Conservation (phyloP, 2,113 vertebrate species). For the Synchiropus splendidus region DNA sequence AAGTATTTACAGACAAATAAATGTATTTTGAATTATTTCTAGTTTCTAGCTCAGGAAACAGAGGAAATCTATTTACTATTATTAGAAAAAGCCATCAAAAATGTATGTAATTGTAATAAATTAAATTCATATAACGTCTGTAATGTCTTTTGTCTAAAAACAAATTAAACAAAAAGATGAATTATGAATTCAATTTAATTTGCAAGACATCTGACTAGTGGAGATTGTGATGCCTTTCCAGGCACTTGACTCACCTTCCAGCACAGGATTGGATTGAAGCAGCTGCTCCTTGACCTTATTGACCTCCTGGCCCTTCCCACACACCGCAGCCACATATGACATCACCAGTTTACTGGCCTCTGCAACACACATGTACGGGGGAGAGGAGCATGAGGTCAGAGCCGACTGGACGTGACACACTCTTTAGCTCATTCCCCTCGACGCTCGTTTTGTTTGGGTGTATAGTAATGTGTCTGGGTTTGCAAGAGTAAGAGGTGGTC, state of each 20-base stretch:
- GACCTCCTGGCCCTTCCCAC: conserved; percentile 95
- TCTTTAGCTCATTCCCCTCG: conserved; percentile 48
- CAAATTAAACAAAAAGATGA: too few relatives aligned
- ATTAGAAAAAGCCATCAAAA: too few relatives aligned
- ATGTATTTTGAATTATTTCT: too few relatives aligned
- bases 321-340: conserved; percentile 97
- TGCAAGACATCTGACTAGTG: too few relatives aligned
- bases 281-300: conserved; percentile 99
- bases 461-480: conserved; percentile 7
- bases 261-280: conserved; percentile 94
- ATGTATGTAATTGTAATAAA: too few relatives aligned
- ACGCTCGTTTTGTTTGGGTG: conserved; percentile 30
- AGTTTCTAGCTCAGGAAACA: too few relatives aligned
- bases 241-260: conserved; percentile 80
- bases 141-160: too few relatives aligned
- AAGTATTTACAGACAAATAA: too few relatives aligned
- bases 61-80: too few relatives aligned
- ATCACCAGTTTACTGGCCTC: conserved; percentile 99
- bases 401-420: conserved; percentile 22
- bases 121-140: too few relatives aligned
- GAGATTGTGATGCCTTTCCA: too few relatives aligned
- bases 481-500: conserved; percentile 7
- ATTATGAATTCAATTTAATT: too few relatives aligned
- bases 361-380: conserved; percentile 58
- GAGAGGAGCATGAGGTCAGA: conserved; percentile 23